Percentiles rank a stretch among this genome's conserved stretches.
Conservation (phyloP, 1,140 invertebrate genomes). For the Panagrolaimus sp. region DNA sequence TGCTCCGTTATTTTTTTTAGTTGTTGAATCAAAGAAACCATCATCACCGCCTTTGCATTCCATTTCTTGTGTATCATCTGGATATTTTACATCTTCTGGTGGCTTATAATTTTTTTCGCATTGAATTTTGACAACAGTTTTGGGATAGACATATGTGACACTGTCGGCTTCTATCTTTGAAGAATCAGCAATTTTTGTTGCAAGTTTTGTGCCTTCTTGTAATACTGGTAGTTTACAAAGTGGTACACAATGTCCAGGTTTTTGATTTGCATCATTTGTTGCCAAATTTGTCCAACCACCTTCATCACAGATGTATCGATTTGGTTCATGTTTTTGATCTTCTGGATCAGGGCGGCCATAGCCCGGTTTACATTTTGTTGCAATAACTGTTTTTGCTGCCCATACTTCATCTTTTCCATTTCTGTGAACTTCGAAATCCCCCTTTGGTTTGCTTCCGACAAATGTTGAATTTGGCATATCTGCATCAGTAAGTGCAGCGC, state of each 20-base stretch:
- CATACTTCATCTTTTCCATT: not conserved
- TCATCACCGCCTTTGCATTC: not conserved
- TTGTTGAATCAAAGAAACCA: not conserved
- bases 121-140: not conserved
- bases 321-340: not conserved
- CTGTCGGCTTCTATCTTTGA: not conserved
- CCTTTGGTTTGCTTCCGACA: not conserved
- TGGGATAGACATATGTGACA: slow-evolving; percentile 1
- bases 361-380: not conserved
- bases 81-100: not conserved
- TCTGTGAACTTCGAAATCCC: not conserved
- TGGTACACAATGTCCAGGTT: slow-evolving; percentile 3
- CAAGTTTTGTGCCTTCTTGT: not conserved
- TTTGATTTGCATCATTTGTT: not conserved
- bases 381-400: not conserved
- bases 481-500: not conserved
- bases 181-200: not conserved
- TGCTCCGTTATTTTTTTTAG: not conserved
- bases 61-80: not conserved
- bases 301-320: slow-evolving; percentile 2
- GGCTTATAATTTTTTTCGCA: not conserved
- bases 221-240: not conserved
- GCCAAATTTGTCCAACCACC: not conserved
- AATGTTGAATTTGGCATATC: not conserved
- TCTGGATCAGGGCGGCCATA: not conserved